A percentile compares a stretch with the other conserved stretches of the same genome.
phyloP scores from a whole-genome alignment of 92 coral and sea anemone species.

The Plumapathes pennacea region DNA sequence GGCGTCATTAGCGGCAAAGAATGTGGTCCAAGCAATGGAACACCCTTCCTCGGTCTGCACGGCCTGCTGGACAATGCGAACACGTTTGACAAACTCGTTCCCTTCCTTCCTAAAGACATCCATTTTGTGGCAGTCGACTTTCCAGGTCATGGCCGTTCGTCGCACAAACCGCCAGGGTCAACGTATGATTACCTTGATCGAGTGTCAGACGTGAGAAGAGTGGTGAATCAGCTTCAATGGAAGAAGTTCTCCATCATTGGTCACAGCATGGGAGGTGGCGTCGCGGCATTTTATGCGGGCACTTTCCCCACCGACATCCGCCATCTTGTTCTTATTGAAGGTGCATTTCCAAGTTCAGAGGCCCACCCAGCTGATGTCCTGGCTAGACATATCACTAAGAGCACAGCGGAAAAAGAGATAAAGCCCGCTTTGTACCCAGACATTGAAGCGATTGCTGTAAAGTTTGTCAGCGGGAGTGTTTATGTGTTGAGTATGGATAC shows the following conservation, averaged over 20 bases:
- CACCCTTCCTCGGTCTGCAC: conserved; percentile 69
- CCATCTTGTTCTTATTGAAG: conserved; percentile 44
- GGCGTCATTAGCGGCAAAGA: conserved; percentile 67
- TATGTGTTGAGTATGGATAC: conserved; percentile 14
- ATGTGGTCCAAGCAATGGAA: conserved; percentile 59
- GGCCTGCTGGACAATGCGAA: conserved; percentile 80
- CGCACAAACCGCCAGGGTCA: conserved; percentile 59
- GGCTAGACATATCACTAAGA: conserved; percentile 21
- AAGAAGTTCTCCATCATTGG: conserved; percentile 57
- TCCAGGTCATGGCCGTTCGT: conserved; percentile 80
- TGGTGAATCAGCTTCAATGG: conserved; percentile 70
- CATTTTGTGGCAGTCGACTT: conserved; percentile 66
- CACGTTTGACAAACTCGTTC: conserved; percentile 67
- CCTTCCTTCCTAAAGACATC: conserved; percentile 52
- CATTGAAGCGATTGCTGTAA: conserved; percentile 17
- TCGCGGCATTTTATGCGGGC: conserved; percentile 62
- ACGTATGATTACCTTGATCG: conserved; percentile 44
- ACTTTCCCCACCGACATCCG: conserved; percentile 56
- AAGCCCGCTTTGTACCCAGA: conserved; percentile 16
- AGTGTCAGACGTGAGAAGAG: conserved; percentile 61
- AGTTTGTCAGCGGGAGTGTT: no score
- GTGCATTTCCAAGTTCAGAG: no score
- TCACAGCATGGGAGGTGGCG: conserved; percentile 61
- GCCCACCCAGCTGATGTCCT: conserved; percentile 4
- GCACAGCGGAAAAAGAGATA: neutral